These are phyloP conservation scores for Lasioglossum calceatum DNA, from an alignment of 2,888 invertebrate genomes.

Conservation along the genomic window DNA sequence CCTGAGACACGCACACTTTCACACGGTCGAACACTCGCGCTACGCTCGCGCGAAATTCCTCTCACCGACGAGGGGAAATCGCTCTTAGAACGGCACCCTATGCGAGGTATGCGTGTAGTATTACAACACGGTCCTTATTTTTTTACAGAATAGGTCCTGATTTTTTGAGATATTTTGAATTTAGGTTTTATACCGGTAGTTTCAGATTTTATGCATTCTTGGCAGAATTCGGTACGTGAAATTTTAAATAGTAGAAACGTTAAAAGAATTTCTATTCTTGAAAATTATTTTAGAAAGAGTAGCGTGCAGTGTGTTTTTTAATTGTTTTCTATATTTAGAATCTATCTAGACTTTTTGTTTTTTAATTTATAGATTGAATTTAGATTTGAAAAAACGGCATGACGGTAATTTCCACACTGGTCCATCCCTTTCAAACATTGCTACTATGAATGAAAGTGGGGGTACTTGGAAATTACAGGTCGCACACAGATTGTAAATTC, in stretches of 20 bases:
- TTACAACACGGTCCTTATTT: not conserved
- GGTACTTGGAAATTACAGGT: not conserved
- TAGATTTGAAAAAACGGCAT: not conserved
- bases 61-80: not conserved
- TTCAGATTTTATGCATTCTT: too few species aligned
- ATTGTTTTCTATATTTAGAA: too few species aligned
- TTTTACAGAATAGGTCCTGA: not conserved
- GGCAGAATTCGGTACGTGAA: too few species aligned
- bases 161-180: not conserved
- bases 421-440: not conserved
- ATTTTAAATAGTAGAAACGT: too few species aligned
- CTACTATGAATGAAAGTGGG: not conserved
- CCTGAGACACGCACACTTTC: not conserved
- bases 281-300: too few species aligned
- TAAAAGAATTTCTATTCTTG: too few species aligned
- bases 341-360: too few species aligned
- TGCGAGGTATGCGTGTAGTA: not conserved
- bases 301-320: too few species aligned
- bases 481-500: not conserved
- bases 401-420: not conserved
- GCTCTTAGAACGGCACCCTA: not conserved
- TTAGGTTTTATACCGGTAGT: too few species aligned
- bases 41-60: slow-evolving; percentile 19
- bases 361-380: not conserved
- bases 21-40: not conserved